phyloP scores from a whole-genome alignment of 2,797 vertebrate species.

The Catharus ustulatus region DNA sequence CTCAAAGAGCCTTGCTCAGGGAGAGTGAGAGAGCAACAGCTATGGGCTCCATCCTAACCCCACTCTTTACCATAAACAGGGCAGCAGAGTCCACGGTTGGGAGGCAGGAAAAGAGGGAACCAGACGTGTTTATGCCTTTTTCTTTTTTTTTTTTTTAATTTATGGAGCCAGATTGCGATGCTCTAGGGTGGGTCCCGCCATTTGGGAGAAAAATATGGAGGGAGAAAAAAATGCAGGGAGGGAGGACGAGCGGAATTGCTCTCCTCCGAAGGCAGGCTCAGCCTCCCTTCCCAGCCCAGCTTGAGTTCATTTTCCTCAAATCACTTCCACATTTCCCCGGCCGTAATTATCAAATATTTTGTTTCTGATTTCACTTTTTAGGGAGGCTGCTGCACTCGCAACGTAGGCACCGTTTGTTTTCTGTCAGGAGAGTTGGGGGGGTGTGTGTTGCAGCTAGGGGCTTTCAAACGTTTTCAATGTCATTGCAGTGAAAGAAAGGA shows the following conservation, averaged over 20 bases:
- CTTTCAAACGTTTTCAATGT: slow-evolving; percentile 46
- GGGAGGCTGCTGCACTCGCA: slow-evolving; percentile 50
- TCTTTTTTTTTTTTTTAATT: too few species aligned
- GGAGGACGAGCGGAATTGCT: slow-evolving; percentile 44
- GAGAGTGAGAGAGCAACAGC: not conserved
- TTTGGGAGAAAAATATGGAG: slow-evolving; percentile 58
- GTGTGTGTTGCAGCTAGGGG: not conserved
- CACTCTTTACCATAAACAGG: not conserved
- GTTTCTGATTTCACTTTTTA: slow-evolving; percentile 79
- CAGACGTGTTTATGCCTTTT: not conserved
- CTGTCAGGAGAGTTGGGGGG: slow-evolving; percentile 52
- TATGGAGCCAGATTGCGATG: not conserved
- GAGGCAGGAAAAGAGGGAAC: not conserved
- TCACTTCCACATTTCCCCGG: slow-evolving; percentile 79
- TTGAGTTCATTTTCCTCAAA: slow-evolving; percentile 73
- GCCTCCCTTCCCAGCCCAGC: slow-evolving; percentile 69
- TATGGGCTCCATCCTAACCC: not conserved
- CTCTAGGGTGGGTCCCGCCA: slow-evolving; percentile 29
- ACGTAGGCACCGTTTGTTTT: slow-evolving; percentile 65
- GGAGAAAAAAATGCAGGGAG: slow-evolving; percentile 9
- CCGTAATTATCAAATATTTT: slow-evolving; percentile 78
- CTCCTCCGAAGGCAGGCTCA: slow-evolving; percentile 60
- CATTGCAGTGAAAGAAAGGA: not conserved
- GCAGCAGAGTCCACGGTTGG: not conserved
- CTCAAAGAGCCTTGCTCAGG: rapidly evolving